A percentile compares a stretch with the other conserved stretches of the same genome.
Evolutionary conservation across 1,140 invertebrate genomes (phyloP).

Genomic region (Brevipalpus yothersi): DNA sequence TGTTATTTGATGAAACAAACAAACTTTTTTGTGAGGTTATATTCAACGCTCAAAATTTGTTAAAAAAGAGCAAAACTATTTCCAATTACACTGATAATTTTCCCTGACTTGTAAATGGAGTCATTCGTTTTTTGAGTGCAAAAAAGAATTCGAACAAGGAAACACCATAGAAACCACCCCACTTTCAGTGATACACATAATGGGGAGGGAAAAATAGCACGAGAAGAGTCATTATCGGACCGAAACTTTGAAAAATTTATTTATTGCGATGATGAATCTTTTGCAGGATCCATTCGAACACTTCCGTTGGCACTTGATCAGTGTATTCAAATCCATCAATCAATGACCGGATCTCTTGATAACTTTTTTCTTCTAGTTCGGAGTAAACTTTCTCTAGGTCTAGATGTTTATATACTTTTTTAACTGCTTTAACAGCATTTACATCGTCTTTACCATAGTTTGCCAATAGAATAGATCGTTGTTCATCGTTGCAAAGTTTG

Average conservation of each 20-base stretch:
- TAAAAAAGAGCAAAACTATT: too few species aligned
- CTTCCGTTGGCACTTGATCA: not conserved
- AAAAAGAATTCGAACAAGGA: too few species aligned
- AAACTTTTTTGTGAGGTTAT: too few species aligned
- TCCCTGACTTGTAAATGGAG: too few species aligned
- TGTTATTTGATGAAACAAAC: too few species aligned
- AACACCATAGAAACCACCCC: too few species aligned
- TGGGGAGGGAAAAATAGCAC: too few species aligned
- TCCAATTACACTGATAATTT: too few species aligned
- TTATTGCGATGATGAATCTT: not conserved
- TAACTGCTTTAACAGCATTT: not conserved
- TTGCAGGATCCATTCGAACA: not conserved
- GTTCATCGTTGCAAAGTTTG: conserved; percentile 27
- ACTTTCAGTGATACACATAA: too few species aligned
- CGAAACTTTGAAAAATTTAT: not conserved
- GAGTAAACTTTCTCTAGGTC: not conserved
- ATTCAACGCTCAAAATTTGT: too few species aligned
- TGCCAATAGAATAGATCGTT: conserved; percentile 37
- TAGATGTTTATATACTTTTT: not conserved
- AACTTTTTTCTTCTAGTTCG: not conserved
- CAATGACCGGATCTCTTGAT: not conserved
- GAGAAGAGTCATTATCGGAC: too few species aligned
- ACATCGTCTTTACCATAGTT: conserved; percentile 1
- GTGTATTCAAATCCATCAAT: not conserved
- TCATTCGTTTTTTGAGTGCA: too few species aligned